phyloP scores from a whole-genome alignment of 2,888 invertebrate genomes.

The Oligia fasciuncula region DNA sequence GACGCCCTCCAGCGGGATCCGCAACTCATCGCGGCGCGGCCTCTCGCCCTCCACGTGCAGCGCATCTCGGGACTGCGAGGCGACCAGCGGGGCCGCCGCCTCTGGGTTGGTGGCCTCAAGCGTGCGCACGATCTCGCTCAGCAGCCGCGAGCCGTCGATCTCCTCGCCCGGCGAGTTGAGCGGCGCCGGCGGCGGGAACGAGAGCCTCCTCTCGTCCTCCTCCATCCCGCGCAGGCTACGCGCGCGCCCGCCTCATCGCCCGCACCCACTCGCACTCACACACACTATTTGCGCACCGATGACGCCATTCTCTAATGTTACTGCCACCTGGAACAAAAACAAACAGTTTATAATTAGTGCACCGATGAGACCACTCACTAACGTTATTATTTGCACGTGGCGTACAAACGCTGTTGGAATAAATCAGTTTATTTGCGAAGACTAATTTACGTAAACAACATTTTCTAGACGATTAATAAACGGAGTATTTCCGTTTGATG shows the following conservation, averaged over 20 bases:
- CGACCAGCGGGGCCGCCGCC: slow-evolving; percentile 86
- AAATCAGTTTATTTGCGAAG: slow-evolving; percentile 61
- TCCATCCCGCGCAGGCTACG: slow-evolving; percentile 85
- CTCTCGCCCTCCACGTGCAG: slow-evolving; percentile 79
- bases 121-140: slow-evolving; percentile 88
- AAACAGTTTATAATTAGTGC: slow-evolving; percentile 42
- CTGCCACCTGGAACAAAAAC: slow-evolving; percentile 82
- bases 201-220: slow-evolving; percentile 89
- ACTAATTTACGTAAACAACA: slow-evolving; percentile 61
- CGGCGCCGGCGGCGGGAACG: slow-evolving; percentile 89
- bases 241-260: slow-evolving; percentile 82
- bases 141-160: slow-evolving; percentile 88
- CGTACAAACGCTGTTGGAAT: slow-evolving; percentile 55
- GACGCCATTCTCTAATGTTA: slow-evolving; percentile 82
- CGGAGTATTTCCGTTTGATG: slow-evolving; percentile 38
- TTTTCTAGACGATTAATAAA: slow-evolving; percentile 48
- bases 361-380: slow-evolving; percentile 44
- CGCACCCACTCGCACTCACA: slow-evolving; percentile 73
- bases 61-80: slow-evolving; percentile 86
- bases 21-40: slow-evolving; percentile 84
- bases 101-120: slow-evolving; percentile 88
- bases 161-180: slow-evolving; percentile 89
- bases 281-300: slow-evolving; percentile 82
- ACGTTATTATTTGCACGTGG: slow-evolving; percentile 54
- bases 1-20: slow-evolving; percentile 87